A percentile compares a stretch with the other conserved stretches of the same genome.
These are phyloP conservation scores for Carassius gibelio DNA, from an alignment of 2,113 vertebrate species.

Conservation along the genomic window DNA sequence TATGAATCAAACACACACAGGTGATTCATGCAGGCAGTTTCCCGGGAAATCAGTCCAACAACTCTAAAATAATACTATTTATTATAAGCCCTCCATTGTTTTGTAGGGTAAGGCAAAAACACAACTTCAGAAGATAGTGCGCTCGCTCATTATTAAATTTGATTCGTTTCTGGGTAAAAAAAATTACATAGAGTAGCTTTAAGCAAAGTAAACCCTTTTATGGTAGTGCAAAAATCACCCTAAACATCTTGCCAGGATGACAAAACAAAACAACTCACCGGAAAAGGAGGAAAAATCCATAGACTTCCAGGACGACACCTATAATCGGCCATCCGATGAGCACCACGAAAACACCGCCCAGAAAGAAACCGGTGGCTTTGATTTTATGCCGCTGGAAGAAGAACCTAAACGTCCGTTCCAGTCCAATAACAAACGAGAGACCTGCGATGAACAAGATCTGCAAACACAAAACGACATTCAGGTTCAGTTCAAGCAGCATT, in stretches of 20 bases:
- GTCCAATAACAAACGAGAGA: constrained; percentile 93
- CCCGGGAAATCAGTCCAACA: too few species aligned
- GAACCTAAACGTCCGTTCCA: constrained; percentile 97
- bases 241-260: neutral
- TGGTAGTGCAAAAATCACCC: neutral
- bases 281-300: constrained; percentile 97
- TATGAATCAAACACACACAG: too few species aligned
- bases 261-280: constrained; percentile 74
- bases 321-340: constrained; percentile 95
- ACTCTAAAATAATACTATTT: too few species aligned
- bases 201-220: neutral
- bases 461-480: neutral
- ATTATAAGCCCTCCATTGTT: too few species aligned
- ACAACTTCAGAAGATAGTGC: too few species aligned
- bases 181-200: neutral
- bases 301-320: constrained; percentile 94
- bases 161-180: neutral
- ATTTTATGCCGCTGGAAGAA: constrained; percentile 99
- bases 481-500: neutral
- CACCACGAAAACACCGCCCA: constrained; percentile 94
- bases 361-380: constrained; percentile 94
- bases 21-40: too few species aligned
- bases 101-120: too few species aligned
- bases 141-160: neutral
- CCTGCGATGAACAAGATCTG: constrained; percentile 97